phyloP scores from a whole-genome alignment of 2,888 invertebrate genomes.

The Aelia acuminata region DNA sequence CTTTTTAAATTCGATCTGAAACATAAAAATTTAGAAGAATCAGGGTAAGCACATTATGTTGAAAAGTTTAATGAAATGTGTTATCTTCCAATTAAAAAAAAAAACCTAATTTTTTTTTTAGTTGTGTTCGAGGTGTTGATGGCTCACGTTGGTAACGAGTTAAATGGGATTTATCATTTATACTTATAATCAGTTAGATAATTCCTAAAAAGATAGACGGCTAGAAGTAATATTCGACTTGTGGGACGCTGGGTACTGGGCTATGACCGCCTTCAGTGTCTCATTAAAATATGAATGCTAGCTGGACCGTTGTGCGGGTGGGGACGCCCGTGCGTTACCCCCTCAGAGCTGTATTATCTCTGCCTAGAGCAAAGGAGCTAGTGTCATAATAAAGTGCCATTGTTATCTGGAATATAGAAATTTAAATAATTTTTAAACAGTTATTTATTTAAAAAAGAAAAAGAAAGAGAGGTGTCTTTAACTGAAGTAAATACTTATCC shows the following conservation, averaged over 20 bases:
- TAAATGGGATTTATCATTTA: not conserved
- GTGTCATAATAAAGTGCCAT: not conserved
- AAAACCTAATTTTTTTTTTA: no score
- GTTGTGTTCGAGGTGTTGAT: no score
- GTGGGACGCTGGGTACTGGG: not conserved
- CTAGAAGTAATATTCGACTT: constrained; percentile 11
- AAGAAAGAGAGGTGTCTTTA: no score
- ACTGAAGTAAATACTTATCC: no score
- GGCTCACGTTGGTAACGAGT: no score
- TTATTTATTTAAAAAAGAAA: no score
- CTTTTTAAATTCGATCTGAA: no score
- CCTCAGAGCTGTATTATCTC: not conserved
- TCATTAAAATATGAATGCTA: constrained; percentile 59
- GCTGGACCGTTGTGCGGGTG: constrained; percentile 55
- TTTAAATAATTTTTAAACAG: not conserved
- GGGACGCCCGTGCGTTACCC: constrained; percentile 53
- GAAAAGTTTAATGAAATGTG: no score
- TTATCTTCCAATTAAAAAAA: no score
- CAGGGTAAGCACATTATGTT: no score
- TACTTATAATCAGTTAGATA: not conserved
- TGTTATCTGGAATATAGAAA: not conserved
- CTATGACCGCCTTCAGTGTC: constrained; percentile 10
- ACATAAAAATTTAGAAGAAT: no score
- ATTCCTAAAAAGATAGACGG: not conserved
- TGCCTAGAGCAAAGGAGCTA: not conserved